These are phyloP conservation scores for Chaetops frenatus DNA, from an alignment of 2,113 vertebrate species.

Conservation along the genomic window DNA sequence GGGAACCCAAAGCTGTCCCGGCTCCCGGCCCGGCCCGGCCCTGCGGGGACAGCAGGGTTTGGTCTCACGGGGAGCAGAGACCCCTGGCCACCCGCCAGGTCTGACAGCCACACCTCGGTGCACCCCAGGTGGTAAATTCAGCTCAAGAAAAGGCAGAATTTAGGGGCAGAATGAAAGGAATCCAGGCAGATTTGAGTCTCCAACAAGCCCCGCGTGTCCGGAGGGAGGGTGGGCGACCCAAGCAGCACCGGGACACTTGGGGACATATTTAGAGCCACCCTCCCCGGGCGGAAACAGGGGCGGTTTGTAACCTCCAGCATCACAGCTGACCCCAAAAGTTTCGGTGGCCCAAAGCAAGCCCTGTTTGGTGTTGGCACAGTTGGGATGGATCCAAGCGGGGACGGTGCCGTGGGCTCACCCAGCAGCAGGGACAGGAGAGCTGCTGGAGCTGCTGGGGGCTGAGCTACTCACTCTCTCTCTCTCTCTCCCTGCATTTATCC, in stretches of 20 bases:
- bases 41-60: accelerated
- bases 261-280: not conserved
- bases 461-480: not conserved
- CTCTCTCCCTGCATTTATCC: not conserved
- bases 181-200: accelerated
- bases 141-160: not conserved
- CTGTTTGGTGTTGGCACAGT: accelerated
- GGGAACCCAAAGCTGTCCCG: accelerated
- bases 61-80: accelerated
- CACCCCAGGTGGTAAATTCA: accelerated
- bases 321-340: not conserved
- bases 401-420: accelerated
- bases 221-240: not conserved
- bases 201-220: accelerated
- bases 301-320: not conserved
- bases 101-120: accelerated
- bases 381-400: not conserved
- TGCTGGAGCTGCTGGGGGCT: accelerated
- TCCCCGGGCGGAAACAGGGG: accelerated
- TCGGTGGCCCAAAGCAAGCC: not conserved
- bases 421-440: not conserved
- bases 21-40: accelerated
- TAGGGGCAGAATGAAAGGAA: accelerated
- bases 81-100: accelerated
- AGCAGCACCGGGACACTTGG: accelerated